phyloP scores from a whole-genome alignment of 2,113 vertebrate genomes.

The Cyprinodon variegatus region DNA sequence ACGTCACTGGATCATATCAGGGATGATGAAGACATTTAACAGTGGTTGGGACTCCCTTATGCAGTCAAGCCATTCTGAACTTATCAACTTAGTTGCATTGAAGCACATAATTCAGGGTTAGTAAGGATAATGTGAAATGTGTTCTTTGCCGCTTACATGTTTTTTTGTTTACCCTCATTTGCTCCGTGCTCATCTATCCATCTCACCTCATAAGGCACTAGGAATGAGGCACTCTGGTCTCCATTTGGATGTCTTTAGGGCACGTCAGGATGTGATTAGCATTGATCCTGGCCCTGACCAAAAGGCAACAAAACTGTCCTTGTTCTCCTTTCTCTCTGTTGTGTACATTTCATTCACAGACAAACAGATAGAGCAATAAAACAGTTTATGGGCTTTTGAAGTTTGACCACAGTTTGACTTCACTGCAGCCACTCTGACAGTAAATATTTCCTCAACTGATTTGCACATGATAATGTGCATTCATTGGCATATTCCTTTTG shows the following conservation, averaged over 20 bases:
- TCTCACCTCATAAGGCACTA: constrained; percentile 36
- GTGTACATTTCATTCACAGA: constrained; percentile 46
- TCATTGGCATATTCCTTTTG: not conserved
- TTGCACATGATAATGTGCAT: constrained; percentile 20
- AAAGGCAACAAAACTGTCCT: constrained; percentile 30
- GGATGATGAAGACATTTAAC: constrained; percentile 72
- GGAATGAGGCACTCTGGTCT: not conserved
- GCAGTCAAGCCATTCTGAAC: constrained; percentile 68
- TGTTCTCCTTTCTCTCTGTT: constrained; percentile 24
- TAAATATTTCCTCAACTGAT: constrained; percentile 30
- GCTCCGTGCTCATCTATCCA: constrained; percentile 15
- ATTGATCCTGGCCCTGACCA: constrained; percentile 23
- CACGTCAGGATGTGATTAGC: constrained; percentile 29
- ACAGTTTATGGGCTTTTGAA: constrained; percentile 45
- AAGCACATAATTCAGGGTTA: constrained; percentile 52
- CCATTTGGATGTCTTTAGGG: not conserved
- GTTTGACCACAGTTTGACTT: constrained; percentile 42
- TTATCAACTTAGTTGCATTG: constrained; percentile 60
- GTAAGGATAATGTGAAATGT: not conserved
- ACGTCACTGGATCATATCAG: constrained; percentile 77
- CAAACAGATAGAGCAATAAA: constrained; percentile 36
- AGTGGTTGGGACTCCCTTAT: constrained; percentile 59
- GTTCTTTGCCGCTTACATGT: constrained; percentile 6
- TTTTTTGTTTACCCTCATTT: constrained; percentile 16
- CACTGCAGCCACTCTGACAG: constrained; percentile 32